Percentiles rank a stretch among this genome's conserved stretches.
Conservation (phyloP, 2,113 vertebrate species). For the Cyphomyrus plagiostoma region DNA sequence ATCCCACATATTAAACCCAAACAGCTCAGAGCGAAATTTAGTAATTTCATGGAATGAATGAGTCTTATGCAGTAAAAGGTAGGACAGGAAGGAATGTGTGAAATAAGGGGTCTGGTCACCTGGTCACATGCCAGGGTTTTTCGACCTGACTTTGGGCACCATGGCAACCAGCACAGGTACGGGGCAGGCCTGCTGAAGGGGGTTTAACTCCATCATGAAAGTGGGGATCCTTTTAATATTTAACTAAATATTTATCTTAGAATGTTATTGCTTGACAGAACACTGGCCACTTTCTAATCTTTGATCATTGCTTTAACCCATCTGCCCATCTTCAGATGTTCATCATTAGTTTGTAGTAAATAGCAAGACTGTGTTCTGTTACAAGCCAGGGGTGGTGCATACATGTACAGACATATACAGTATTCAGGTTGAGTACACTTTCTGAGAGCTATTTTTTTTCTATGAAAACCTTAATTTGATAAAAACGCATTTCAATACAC, state of each 20-base stretch:
- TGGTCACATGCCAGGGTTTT: background rate
- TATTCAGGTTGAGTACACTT: background rate
- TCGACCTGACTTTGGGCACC: background rate
- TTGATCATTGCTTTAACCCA: background rate
- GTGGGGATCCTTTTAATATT: background rate
- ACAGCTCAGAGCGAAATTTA: background rate
- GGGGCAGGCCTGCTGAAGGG: background rate
- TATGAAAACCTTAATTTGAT: background rate
- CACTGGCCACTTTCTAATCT: background rate
- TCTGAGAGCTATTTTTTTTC: background rate
- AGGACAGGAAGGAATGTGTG: background rate
- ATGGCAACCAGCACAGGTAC: background rate
- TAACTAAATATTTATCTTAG: background rate
- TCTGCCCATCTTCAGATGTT: background rate
- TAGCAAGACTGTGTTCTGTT: background rate
- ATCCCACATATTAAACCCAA: background rate
- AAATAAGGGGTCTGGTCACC: background rate
- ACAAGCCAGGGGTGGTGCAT: background rate
- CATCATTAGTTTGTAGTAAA: background rate
- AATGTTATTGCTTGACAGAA: background rate
- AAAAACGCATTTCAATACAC: background rate
- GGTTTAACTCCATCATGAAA: background rate
- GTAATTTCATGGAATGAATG: conserved; percentile 1
- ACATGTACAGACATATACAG: background rate
- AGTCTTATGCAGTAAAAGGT: background rate